Conservation (phyloP, 2,113 vertebrate species). For the Chamaetylas fuelleborni region DNA sequence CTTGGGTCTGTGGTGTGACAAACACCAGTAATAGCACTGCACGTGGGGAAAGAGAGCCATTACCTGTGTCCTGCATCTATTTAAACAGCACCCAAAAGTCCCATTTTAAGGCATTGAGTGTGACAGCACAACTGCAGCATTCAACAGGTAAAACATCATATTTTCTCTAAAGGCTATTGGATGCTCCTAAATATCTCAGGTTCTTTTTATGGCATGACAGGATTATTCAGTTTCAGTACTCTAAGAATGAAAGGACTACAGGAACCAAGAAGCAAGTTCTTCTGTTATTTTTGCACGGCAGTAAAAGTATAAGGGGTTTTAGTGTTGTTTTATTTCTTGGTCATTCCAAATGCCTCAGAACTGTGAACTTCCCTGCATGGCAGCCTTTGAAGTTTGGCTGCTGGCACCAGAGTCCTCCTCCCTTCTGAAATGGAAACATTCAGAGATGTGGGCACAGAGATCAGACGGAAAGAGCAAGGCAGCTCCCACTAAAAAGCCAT, state of each 20-base stretch:
- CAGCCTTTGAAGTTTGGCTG: background rate
- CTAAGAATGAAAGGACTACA: background rate
- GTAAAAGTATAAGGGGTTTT: background rate
- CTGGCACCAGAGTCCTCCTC: background rate
- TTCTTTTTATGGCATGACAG: background rate
- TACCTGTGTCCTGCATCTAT: background rate
- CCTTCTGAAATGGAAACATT: background rate
- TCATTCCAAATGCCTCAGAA: background rate
- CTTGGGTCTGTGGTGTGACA: background rate
- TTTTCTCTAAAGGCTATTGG: background rate
- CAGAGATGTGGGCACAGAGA: background rate
- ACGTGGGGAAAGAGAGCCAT: background rate
- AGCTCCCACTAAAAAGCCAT: background rate
- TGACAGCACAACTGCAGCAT: background rate
- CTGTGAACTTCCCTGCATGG: background rate
- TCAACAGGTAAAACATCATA: background rate
- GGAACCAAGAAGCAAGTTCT: background rate
- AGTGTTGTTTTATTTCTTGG: background rate
- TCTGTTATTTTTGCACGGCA: background rate
- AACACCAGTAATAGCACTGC: background rate
- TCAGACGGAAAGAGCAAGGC: background rate
- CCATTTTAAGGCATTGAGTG: rapidly evolving
- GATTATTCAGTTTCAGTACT: background rate
- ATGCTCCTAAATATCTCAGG: background rate
- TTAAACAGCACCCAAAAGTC: background rate